Evolutionary conservation across 2,888 invertebrate species (phyloP).

Genomic region (Dicroscelio sp.): DNA sequence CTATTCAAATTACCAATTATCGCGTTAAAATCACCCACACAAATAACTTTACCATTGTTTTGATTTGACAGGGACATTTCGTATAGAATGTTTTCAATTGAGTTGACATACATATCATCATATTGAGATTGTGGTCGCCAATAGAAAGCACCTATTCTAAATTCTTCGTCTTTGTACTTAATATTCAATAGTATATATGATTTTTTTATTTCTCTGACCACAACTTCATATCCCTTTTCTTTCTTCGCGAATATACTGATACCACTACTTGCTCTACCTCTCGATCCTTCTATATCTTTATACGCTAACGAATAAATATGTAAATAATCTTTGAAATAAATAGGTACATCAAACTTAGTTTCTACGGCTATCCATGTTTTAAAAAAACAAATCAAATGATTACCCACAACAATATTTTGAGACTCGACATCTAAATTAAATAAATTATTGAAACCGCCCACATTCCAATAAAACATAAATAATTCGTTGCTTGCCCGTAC

Average conservation of each 20-base stretch:
- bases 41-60: background rate
- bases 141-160: constrained; percentile 8
- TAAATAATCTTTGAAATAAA: background rate
- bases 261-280: constrained; percentile 28
- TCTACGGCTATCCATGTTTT: background rate
- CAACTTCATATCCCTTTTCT: background rate
- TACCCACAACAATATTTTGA: background rate
- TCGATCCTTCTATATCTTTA: background rate
- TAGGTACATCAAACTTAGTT: background rate
- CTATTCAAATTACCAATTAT: constrained; percentile 19
- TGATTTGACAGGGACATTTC: background rate
- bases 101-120: background rate
- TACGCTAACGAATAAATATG: constrained; percentile 16
- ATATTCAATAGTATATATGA: constrained; percentile 4
- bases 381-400: constrained; percentile 21
- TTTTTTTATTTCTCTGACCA: background rate
- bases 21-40: constrained; percentile 17
- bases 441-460: constrained; percentile 1
- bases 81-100: background rate
- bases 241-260: constrained; percentile 16
- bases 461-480: constrained; percentile 13
- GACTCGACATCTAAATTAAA: background rate
- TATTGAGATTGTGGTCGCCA: constrained; percentile 1
- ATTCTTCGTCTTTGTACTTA: background rate
- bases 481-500: background rate